Evolutionary conservation across 2,888 invertebrate genomes (phyloP), one percentile per base, ranked within the genome.

Genomic region (Limenitis camilla): DNA sequence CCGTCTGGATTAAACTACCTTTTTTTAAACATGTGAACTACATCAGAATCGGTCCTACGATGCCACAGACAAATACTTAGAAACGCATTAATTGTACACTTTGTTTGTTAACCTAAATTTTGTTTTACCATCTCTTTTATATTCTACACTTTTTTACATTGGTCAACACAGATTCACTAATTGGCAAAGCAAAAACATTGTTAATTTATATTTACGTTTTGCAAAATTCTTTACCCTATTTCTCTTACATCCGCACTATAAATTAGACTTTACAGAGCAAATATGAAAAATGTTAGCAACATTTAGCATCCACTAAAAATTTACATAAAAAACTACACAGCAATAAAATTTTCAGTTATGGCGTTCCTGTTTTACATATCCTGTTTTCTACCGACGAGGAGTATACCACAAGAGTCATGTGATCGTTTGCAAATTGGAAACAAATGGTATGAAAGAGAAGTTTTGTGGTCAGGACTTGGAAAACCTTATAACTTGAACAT

Each of bases 401-500:
- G 38, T 27, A 35, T 53, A 35, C 68, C 70, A 41, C 59, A 67
- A 2, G 58, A 61, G 2, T 30, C 63, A 2, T 81, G 81, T 55
- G 65, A 77, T 47, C 63, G 71, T 19, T 40, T 80, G 0, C 66
- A 65, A 55, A 70, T 81, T 0, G 71, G 68, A 6, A 68, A 71
- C 0, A 61, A 64, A 4, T 82, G 72, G 70, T 81, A 75, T 44
- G 70, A 76, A 0, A 70, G 62, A 46, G 64, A 76, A 10, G n/a
- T 71, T 0, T 52, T 82, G 0, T 72, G 74, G 71, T 57, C 63
- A 0, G 66, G 72, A 5, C 48, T 67, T 1, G 74, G 76, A 10
- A 67, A 72, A 52, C 76, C 82, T 0, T 72, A 72, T 57, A 79
- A 76, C 52, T 54, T 83, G 4, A 71, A 69, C 27, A 59, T 78